phyloP scores from a whole-genome alignment of 2,113 vertebrate species.

The Eulacestoma nigropectus region DNA sequence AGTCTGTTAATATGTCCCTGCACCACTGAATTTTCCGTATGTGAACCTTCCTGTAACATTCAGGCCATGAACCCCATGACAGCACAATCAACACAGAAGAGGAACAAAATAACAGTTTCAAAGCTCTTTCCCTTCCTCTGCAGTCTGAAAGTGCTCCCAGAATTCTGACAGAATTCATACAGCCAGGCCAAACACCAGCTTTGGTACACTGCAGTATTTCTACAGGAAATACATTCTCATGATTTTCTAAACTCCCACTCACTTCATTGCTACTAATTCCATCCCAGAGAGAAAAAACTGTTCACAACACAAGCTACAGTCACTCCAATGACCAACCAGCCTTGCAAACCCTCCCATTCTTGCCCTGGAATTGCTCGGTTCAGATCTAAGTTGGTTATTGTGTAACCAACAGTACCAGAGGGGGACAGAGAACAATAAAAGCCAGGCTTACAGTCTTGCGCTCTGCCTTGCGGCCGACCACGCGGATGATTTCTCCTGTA shows the following conservation, averaged over 20 bases:
- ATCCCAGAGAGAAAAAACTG: neutral
- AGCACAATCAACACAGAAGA: neutral
- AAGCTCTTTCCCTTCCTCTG: neutral
- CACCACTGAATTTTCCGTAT: neutral
- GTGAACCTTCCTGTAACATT: neutral
- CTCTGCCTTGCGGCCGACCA: slow-evolving; percentile 57
- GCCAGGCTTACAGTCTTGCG: slow-evolving; percentile 67
- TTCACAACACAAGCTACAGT: neutral
- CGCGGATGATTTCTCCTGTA: slow-evolving; percentile 73
- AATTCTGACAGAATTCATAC: neutral
- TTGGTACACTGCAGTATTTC: neutral
- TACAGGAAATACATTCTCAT: neutral
- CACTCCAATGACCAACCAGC: neutral
- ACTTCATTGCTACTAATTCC: neutral
- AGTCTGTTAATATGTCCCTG: neutral
- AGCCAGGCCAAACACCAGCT: neutral
- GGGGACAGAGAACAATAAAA: neutral
- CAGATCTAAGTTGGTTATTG: neutral
- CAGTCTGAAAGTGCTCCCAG: neutral
- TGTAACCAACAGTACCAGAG: neutral
- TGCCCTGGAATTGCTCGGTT: neutral
- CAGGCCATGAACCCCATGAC: neutral
- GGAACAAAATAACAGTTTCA: neutral
- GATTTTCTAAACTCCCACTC: neutral
- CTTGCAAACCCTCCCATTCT: neutral